phyloP scores from a whole-genome alignment of 2,113 vertebrate species.

The Bombycilla garrulus region DNA sequence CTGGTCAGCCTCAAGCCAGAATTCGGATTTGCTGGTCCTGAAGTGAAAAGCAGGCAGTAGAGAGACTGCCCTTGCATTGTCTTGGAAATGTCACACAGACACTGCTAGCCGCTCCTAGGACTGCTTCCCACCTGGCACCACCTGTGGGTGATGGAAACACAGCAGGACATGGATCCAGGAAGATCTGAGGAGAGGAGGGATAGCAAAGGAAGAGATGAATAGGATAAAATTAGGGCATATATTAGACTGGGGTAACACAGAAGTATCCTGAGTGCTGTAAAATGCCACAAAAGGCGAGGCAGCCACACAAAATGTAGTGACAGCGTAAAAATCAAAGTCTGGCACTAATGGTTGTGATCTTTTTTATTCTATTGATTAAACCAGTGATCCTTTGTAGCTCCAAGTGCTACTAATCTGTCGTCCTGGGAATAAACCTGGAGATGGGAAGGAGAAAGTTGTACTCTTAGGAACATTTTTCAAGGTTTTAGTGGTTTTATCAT shows the following conservation, averaged over 20 bases:
- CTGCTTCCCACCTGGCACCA: neutral
- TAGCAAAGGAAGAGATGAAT: neutral
- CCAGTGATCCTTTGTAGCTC: conserved; percentile 12
- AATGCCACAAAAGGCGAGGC: neutral
- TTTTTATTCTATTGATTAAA: conserved; percentile 52
- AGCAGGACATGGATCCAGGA: neutral
- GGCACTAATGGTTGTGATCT: neutral
- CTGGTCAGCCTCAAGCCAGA: neutral
- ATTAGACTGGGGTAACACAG: neutral
- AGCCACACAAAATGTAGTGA: neutral
- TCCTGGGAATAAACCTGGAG: conserved; percentile 15
- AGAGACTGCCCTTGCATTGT: neutral
- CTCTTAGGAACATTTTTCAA: neutral
- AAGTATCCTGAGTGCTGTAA: neutral
- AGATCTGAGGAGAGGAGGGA: neutral
- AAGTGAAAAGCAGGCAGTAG: neutral
- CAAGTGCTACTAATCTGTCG: conserved; percentile 35
- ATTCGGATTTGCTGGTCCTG: neutral
- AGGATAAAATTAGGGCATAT: neutral
- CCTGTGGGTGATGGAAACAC: neutral
- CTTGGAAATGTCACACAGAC: neutral
- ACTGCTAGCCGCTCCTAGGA: neutral
- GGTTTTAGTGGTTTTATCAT: neutral
- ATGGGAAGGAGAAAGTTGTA: neutral
- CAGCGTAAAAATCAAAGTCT: conserved; percentile 35